Conservation (phyloP, 2,888 invertebrate genomes). For the Pristionchus arcanus region DNA sequence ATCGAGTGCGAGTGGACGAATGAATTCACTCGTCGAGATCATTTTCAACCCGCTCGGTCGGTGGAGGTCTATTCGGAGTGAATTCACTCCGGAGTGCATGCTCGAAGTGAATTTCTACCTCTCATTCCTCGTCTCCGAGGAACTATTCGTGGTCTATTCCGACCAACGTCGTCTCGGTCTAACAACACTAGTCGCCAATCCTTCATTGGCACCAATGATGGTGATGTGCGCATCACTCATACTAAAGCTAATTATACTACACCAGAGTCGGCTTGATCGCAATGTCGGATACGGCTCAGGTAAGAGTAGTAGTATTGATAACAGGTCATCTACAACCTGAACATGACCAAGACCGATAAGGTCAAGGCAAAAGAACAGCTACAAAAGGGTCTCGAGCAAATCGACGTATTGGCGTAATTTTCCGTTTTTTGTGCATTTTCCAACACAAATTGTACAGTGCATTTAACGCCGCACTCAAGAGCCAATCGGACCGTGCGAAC, state of each 20-base stretch:
- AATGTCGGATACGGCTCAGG: neutral
- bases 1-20: too few relatives aligned
- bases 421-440: neutral
- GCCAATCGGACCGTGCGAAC: neutral
- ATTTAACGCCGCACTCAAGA: constrained; percentile 2
- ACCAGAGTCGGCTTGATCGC: neutral
- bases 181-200: too few relatives aligned
- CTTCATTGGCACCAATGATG: neutral
- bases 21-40: too few relatives aligned
- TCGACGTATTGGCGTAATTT: neutral
- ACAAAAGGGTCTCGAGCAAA: neutral
- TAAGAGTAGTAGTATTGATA: neutral
- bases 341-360: neutral
- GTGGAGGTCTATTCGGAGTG: too few relatives aligned
- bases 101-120: too few relatives aligned
- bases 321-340: neutral
- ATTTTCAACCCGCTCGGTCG: too few relatives aligned
- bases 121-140: too few relatives aligned
- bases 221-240: neutral
- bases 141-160: too few relatives aligned
- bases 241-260: neutral
- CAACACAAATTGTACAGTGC: neutral
- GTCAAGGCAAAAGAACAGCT: neutral
- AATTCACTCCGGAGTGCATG: too few relatives aligned
- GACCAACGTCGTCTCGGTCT: too few relatives aligned